Conservation (phyloP, 2,888 invertebrate genomes). For the Danaus chrysippus region DNA sequence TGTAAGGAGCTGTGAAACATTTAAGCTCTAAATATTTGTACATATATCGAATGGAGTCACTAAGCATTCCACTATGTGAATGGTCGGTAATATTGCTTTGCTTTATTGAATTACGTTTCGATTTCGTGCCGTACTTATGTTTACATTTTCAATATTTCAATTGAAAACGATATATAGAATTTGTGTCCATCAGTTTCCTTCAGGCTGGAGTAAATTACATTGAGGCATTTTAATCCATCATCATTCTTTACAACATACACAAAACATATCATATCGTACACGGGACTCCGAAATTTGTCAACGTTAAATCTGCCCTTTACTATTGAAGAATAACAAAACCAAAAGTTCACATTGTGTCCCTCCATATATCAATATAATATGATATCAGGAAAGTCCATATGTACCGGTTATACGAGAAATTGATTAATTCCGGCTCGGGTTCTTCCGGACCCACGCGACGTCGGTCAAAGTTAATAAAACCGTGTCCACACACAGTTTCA, state of each 20-base stretch:
- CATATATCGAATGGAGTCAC: slow-evolving; percentile 28
- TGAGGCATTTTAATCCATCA: neutral
- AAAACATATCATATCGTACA: neutral
- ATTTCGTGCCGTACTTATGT: slow-evolving; percentile 29
- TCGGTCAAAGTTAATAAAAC: slow-evolving; percentile 52
- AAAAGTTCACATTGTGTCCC: slow-evolving; percentile 6
- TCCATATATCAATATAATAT: slow-evolving; percentile 16
- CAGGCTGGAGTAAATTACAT: neutral
- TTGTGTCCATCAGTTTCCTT: neutral
- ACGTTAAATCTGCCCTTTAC: slow-evolving; percentile 1
- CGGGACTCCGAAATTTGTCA: neutral
- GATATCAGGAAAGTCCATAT: slow-evolving; percentile 39
- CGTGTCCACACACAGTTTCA: slow-evolving; percentile 11
- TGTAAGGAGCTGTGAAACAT: slow-evolving; percentile 24
- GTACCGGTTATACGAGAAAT: slow-evolving; percentile 49
- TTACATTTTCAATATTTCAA: slow-evolving; percentile 25
- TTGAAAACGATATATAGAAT: slow-evolving; percentile 19
- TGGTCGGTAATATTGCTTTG: slow-evolving; percentile 27
- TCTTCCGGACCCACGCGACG: slow-evolving; percentile 48
- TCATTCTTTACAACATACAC: neutral
- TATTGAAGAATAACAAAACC: slow-evolving; percentile 7
- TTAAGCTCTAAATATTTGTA: slow-evolving; percentile 37
- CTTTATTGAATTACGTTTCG: slow-evolving; percentile 31
- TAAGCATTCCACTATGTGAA: slow-evolving; percentile 26
- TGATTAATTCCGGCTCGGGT: slow-evolving; percentile 49